These are phyloP conservation scores for Betta splendens DNA, from an alignment of 2,797 vertebrate species.

Conservation along the genomic window DNA sequence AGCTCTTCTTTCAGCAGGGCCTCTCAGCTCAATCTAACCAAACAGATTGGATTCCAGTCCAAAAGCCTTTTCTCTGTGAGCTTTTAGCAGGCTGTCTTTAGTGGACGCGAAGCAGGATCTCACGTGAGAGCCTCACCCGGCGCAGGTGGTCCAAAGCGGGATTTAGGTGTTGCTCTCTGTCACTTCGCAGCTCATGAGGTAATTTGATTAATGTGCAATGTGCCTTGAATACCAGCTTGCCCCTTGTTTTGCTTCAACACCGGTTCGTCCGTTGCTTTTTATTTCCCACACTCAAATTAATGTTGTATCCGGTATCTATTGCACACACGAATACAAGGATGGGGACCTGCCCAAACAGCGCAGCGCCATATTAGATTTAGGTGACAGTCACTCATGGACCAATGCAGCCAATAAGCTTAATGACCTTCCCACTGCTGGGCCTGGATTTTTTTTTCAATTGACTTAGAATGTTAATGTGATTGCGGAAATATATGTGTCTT, in stretches of 20 bases:
- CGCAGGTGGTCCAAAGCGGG: conserved; percentile 44
- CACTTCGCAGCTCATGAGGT: conserved; percentile 41
- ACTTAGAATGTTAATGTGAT: conserved; percentile 75
- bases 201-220: conserved; percentile 63
- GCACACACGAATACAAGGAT: conserved; percentile 18
- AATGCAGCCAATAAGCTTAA: conserved; percentile 74
- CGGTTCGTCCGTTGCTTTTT: conserved; percentile 44
- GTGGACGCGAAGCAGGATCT: conserved; percentile 46
- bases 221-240: conserved; percentile 53
- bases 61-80: conserved; percentile 44
- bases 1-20: conserved; percentile 67
- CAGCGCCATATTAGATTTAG: conserved; percentile 69
- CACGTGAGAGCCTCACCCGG: conserved; percentile 26
- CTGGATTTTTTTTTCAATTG: conserved; percentile 57
- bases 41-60: conserved; percentile 68
- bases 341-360: conserved; percentile 41
- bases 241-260: conserved; percentile 48
- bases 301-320: conserved; percentile 33
- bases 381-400: conserved; percentile 69
- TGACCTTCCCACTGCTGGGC: conserved; percentile 65
- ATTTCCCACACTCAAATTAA: conserved; percentile 29
- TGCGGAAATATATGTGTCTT: conserved; percentile 70
- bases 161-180: conserved; percentile 52
- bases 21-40: conserved; percentile 55
- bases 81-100: conserved; percentile 57